A percentile compares a stretch with the other conserved stretches of the same genome.
Conservation (phyloP, 2,888 invertebrate genomes). For the Drosophila longiperda region DNA sequence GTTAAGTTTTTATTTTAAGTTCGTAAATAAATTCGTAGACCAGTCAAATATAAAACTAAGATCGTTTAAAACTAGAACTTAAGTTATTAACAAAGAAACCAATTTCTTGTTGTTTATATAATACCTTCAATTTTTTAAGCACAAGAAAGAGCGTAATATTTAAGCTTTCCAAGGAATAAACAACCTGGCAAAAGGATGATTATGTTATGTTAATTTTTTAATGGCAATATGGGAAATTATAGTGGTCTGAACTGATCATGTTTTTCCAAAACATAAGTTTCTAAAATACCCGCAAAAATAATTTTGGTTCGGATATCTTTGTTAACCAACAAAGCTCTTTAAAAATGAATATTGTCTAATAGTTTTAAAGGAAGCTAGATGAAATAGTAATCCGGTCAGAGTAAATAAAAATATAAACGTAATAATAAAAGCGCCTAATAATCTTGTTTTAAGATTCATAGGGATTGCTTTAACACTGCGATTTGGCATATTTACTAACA, state of each 20-base stretch:
- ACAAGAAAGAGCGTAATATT: no score
- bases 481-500: background rate
- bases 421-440: background rate
- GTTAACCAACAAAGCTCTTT: background rate
- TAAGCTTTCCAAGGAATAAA: background rate
- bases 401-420: background rate
- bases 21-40: background rate
- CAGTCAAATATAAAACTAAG: rapidly evolving
- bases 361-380: no score
- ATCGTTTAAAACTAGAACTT: background rate
- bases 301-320: background rate
- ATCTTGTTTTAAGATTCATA: background rate
- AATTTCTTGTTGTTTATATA: background rate
- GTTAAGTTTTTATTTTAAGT: background rate
- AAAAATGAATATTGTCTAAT: background rate
- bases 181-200: background rate
- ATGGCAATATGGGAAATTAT: background rate
- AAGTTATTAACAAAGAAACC: background rate
- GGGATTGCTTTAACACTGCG: background rate
- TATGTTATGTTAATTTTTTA: background rate
- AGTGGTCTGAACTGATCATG: background rate
- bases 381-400: no score
- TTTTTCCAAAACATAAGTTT: background rate
- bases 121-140: background rate
- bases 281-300: background rate